Percentiles rank a stretch among this genome's conserved stretches.
Conservation (phyloP, 2,797 vertebrate species). For the Sternarchorhynchus goeldii region DNA sequence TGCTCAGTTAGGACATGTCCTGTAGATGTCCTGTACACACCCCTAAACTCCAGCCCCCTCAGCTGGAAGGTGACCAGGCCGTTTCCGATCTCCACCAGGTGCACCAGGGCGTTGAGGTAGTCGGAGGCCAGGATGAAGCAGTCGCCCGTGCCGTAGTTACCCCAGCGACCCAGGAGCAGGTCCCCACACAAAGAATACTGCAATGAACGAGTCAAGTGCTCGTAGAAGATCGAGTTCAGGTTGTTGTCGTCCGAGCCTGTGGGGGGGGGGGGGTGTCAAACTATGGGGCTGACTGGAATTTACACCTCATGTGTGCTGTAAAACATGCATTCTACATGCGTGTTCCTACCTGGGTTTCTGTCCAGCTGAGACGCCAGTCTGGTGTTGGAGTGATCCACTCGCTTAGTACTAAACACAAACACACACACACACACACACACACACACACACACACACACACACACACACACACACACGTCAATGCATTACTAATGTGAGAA, state of each 20-base stretch:
- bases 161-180: conserved; percentile 93
- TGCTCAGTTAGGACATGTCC: no score
- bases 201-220: conserved; percentile 94
- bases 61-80: conserved; percentile 97
- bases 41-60: conserved; percentile 97
- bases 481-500: not conserved
- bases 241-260: conserved; percentile 97
- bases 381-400: conserved; percentile 98
- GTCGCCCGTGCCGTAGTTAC: conserved; percentile 93
- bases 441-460: conserved; percentile 45
- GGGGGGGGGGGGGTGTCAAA: not conserved
- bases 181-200: conserved; percentile 97
- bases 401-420: conserved; percentile 82
- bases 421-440: conserved; percentile 32
- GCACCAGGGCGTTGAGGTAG: conserved; percentile 97
- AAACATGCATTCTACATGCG: not conserved
- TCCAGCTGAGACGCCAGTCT: conserved; percentile 96
- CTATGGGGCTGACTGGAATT: no score
- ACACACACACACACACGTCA: not conserved
- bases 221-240: conserved; percentile 98
- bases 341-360: conserved; percentile 89
- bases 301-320: no score
- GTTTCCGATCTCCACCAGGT: conserved; percentile 96
- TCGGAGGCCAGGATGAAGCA: conserved; percentile 99
- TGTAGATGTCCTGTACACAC: conserved; percentile 66